Percentiles rank a stretch among this genome's conserved stretches.
phyloP scores from a whole-genome alignment of 2,113 vertebrate species.

The Antechinus stuartii region DNA sequence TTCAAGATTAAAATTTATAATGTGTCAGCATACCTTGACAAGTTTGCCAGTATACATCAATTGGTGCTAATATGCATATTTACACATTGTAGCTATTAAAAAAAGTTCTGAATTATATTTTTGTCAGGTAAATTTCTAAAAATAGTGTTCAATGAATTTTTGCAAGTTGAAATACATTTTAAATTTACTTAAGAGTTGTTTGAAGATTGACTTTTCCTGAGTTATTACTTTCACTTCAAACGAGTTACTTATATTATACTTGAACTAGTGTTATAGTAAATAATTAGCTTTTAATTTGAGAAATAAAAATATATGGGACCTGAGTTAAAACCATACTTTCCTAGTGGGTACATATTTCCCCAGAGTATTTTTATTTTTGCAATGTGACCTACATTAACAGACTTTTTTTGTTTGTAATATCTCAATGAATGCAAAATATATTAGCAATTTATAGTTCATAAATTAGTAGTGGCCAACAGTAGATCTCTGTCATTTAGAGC shows the following conservation, averaged over 20 bases:
- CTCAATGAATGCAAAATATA: not conserved
- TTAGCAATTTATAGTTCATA: not conserved
- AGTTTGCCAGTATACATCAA: not conserved
- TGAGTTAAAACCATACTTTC: conserved; percentile 3
- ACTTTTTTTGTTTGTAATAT: not conserved
- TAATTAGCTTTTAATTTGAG: conserved; percentile 13
- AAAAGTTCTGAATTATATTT: too few relatives aligned
- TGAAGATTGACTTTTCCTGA: not conserved
- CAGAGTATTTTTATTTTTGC: conserved; percentile 15
- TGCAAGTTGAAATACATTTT: not conserved
- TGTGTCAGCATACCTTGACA: not conserved
- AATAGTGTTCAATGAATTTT: not conserved
- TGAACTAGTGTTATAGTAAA: conserved; percentile 5
- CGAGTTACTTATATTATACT: conserved; percentile 41
- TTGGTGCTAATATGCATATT: not conserved
- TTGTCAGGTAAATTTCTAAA: not conserved
- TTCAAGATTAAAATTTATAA: not conserved
- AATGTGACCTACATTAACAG: not conserved
- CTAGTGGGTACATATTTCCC: not conserved
- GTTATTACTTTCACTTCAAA: conserved; percentile 38
- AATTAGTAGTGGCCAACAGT: not conserved
- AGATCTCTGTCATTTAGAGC: not conserved
- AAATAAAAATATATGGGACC: not conserved
- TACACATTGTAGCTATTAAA: not conserved
- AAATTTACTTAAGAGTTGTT: not conserved